phyloP scores from a whole-genome alignment of 2,113 vertebrate genomes.

The Psilopogon haemacephalus region DNA sequence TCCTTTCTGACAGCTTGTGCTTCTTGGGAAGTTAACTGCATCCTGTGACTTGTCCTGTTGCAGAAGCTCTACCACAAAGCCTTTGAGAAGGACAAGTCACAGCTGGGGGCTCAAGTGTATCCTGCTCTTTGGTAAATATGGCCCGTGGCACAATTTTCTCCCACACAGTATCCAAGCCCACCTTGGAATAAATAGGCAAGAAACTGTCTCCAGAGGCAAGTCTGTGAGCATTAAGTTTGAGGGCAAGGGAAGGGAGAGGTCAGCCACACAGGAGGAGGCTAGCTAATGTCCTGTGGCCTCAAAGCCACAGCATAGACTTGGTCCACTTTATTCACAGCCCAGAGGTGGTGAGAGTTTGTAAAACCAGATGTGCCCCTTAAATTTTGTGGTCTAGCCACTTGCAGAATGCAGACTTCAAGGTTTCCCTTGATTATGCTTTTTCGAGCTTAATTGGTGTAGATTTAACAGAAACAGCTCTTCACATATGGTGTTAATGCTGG shows the following conservation, averaged over 20 bases:
- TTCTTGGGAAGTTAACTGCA: background rate
- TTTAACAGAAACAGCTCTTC: background rate
- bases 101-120: background rate
- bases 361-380: background rate
- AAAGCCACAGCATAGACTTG: rapidly evolving
- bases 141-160: background rate
- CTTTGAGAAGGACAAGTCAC: background rate
- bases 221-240: background rate
- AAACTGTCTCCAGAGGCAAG: background rate
- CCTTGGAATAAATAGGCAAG: background rate
- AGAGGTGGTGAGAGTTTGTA: background rate
- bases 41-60: background rate
- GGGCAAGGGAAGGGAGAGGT: background rate
- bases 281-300: background rate
- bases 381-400: background rate
- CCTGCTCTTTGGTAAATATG: background rate
- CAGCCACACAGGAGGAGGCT: background rate
- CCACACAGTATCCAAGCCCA: background rate
- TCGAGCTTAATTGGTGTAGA: background rate
- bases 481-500: background rate
- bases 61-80: background rate
- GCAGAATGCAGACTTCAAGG: background rate
- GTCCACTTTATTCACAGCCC: background rate
- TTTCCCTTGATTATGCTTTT: background rate
- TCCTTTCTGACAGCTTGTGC: background rate